phyloP scores from a whole-genome alignment of 2,888 invertebrate species.

The Phasia obesa region DNA sequence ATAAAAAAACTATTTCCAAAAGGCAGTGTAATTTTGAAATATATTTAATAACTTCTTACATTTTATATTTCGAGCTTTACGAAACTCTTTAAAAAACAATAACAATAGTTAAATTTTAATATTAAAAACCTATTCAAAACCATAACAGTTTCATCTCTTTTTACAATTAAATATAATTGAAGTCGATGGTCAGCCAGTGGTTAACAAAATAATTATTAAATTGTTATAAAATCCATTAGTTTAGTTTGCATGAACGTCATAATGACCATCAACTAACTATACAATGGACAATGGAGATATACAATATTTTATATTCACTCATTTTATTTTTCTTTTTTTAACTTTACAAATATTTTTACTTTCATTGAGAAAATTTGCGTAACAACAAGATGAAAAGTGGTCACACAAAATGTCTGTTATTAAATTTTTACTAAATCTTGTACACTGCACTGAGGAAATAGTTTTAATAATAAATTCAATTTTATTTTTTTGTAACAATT shows the following conservation, averaged over 20 bases:
- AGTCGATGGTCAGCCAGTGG: conserved; percentile 5
- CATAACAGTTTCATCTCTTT: conserved; percentile 7
- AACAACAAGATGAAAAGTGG: conserved; percentile 25
- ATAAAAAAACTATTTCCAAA: too few species aligned
- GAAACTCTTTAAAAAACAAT: neutral
- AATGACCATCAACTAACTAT: neutral
- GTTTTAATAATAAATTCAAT: neutral
- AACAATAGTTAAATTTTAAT: too few species aligned
- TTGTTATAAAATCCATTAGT: neutral
- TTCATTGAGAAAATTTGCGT: conserved; percentile 34
- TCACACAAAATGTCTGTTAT: conserved; percentile 24
- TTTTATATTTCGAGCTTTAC: too few species aligned
- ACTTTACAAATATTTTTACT: conserved; percentile 43
- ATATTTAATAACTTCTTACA: too few species aligned
- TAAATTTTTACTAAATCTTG: neutral
- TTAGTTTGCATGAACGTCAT: neutral
- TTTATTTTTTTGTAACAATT: conserved; percentile 1
- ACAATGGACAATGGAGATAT: neutral
- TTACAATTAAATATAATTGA: conserved; percentile 5
- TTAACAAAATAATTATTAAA: neutral
- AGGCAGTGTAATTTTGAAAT: too few species aligned
- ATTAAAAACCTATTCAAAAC: too few species aligned
- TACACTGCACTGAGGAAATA: neutral
- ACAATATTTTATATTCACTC: neutral
- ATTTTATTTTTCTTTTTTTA: conserved; percentile 29